Percentiles rank a stretch among this genome's conserved stretches.
Conservation (phyloP, 2,113 vertebrate species). For the Cheilinus undulatus region DNA sequence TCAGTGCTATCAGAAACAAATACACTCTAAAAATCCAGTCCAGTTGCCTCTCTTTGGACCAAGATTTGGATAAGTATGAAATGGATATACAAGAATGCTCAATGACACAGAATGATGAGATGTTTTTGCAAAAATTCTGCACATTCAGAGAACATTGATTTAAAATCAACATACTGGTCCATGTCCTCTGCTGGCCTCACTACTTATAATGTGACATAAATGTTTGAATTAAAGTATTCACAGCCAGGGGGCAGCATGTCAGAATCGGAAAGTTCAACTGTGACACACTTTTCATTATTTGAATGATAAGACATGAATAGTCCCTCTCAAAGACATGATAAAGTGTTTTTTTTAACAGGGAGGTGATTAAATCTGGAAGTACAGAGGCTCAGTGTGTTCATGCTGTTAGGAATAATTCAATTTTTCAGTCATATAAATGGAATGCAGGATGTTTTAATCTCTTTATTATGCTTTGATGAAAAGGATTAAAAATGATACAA, state of each 20-base stretch:
- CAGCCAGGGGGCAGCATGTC: background rate
- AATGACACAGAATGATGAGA: no score
- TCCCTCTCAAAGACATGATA: background rate
- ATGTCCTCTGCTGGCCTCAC: no score
- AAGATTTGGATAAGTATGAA: no score
- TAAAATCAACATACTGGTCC: background rate
- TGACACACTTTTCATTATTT: background rate
- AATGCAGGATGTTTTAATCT: background rate
- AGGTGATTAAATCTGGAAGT: background rate
- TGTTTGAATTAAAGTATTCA: background rate
- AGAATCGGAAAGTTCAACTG: background rate
- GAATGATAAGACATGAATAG: background rate
- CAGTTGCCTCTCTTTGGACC: no score
- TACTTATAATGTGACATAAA: background rate
- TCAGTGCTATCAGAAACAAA: no score
- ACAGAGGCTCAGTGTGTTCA: background rate
- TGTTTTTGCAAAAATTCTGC: no score
- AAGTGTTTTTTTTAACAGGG: background rate
- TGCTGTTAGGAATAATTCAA: background rate
- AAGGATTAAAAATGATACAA: slow-evolving; percentile 9
- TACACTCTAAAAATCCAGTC: no score
- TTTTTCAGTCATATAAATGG: slow-evolving; percentile 1
- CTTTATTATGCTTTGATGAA: background rate
- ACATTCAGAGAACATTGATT: background rate
- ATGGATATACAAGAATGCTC: no score